Conservation (phyloP, 2,797 vertebrate genomes). For the Chiroxiphia lanceolata region DNA sequence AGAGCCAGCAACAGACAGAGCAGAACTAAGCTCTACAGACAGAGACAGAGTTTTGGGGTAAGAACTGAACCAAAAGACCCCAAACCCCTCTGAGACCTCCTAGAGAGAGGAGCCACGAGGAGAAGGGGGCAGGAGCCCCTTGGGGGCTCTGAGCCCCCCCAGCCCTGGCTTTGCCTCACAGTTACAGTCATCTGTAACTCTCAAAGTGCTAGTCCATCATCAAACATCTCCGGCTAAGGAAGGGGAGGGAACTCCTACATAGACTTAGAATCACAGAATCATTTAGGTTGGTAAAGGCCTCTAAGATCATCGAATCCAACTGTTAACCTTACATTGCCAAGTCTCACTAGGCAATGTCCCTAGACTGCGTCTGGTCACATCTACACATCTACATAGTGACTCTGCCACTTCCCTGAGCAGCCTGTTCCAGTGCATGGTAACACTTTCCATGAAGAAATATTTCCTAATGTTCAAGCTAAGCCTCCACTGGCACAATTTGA, state of each 20-base stretch:
- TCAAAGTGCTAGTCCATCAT: not conserved
- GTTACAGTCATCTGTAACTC: not conserved
- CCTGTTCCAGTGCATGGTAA: not conserved
- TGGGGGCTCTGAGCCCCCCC: too few species aligned
- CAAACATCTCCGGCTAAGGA: not conserved
- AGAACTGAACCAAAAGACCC: too few species aligned
- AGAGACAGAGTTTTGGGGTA: too few species aligned
- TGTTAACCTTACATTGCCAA: not conserved
- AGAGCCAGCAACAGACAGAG: too few species aligned
- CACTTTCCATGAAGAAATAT: not conserved
- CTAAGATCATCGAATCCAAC: not conserved
- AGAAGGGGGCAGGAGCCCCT: too few species aligned
- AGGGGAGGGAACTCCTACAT: not conserved
- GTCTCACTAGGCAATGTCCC: not conserved
- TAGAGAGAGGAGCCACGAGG: too few species aligned
- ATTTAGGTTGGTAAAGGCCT: not conserved
- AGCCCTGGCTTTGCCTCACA: not conserved
- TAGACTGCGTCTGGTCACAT: accelerated
- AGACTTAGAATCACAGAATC: not conserved
- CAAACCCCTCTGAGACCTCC: too few species aligned
- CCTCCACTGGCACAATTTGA: accelerated
- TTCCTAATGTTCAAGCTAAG: not conserved
- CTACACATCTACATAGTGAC: too few species aligned
- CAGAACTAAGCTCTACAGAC: too few species aligned
- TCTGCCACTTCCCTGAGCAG: not conserved